Base-by-base conservation (phyloP, 1,140 invertebrate genomes). In the Drosophila lowei region DNA sequence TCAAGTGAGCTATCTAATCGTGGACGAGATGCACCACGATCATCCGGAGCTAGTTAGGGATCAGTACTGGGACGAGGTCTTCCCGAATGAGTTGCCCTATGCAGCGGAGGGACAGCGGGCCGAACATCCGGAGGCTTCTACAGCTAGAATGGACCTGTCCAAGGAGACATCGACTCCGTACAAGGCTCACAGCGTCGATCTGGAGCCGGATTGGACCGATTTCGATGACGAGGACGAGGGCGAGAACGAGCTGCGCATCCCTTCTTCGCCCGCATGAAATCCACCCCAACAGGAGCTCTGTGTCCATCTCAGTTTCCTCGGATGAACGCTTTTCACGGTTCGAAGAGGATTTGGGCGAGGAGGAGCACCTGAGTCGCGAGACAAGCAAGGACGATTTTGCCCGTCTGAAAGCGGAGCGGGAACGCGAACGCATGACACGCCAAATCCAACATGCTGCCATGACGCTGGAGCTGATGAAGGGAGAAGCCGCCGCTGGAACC, bases 21-120 rank as follows among this genome's bases (percentile, higher is more conserved):
- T 98, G n/a, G 97, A 98, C 89, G 96, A 97, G 92, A 97, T 97
- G 96, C 96, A 97, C 90, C 95, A 97, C 89, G 95, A 97, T 71
- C 96, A 97, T 92, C 97, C 96, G 0, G 95, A 97, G 84, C 90
- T 97, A 46, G 94, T 97, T 34, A 93, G 93, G 42, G 97, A 98
- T 93, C 95, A 97, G 80, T 97, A 97, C 89, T 97, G 96, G 96
- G 97, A 97, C 80, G 95, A 97, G 88, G 93, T 96, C 44, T 96
- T 97, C 74, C 96, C 96, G 0, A 93, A 93, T 0, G 95, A 97
- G 79, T 90, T 98, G 54, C 97, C 97, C 0, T 90, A 90, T 44
- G 41, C 62, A 1, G 71, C 79, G 21, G 80, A 90, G 34, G 60
- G 53, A 2, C 72, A 89, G 9, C 68, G 83, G 16, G 79, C 66